Conservation (phyloP, 2,888 invertebrate genomes). For the Meiosimyza decipiens region DNA sequence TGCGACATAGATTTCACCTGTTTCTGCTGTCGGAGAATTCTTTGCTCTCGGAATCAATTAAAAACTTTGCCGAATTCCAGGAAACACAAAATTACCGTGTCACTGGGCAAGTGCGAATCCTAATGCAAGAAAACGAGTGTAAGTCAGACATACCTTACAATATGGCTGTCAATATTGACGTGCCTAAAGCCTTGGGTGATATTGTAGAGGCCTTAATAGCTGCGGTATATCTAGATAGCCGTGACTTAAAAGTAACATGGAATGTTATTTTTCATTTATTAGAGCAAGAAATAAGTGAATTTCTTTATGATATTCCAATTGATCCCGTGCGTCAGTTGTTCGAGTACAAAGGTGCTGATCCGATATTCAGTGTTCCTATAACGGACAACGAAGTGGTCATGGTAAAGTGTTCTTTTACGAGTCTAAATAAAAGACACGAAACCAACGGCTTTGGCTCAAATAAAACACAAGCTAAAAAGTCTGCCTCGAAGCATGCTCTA, state of each 20-base stretch:
- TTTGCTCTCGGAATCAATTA: slow-evolving; percentile 67
- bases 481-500: slow-evolving; percentile 83
- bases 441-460: slow-evolving; percentile 80
- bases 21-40: slow-evolving; percentile 72
- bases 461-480: slow-evolving; percentile 77
- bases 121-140: slow-evolving; percentile 58
- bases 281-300: slow-evolving; percentile 85
- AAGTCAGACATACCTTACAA: slow-evolving; percentile 46
- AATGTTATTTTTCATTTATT: slow-evolving; percentile 84
- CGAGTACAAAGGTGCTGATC: slow-evolving; percentile 83
- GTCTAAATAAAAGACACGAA: slow-evolving; percentile 70
- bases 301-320: slow-evolving; percentile 85
- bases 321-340: slow-evolving; percentile 88
- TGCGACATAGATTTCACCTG: slow-evolving; percentile 87
- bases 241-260: slow-evolving; percentile 82
- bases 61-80: slow-evolving; percentile 61
- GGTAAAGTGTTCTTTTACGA: slow-evolving; percentile 73
- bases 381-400: slow-evolving; percentile 67
- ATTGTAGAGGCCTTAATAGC: slow-evolving; percentile 92
- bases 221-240: slow-evolving; percentile 89
- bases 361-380: slow-evolving; percentile 70
- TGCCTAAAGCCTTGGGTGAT: slow-evolving; percentile 90
- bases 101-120: slow-evolving; percentile 61
- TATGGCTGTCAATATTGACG: slow-evolving; percentile 82
- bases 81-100: slow-evolving; percentile 57